Evolutionary conservation across 2,113 vertebrate species (phyloP), one percentile per base, ranked within the genome.

Genomic region (Odocoileus hemionus): DNA sequence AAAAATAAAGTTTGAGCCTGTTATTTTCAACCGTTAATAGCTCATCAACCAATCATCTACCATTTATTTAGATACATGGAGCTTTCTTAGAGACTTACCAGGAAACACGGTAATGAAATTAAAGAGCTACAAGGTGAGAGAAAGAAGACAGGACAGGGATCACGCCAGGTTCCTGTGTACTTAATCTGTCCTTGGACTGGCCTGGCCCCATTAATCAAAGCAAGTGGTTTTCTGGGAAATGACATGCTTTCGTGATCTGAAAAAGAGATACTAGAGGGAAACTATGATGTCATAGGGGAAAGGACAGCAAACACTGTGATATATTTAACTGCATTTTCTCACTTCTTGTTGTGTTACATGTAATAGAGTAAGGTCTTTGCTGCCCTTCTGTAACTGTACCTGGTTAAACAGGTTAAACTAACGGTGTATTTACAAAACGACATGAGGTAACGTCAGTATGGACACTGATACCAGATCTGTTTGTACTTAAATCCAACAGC

Each of bases 401-500:
- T 96, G 96, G 95, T 97, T 78, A 91, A 95, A 98, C 91, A 96
- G 55, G 86, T 97, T 96, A 67, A 90, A 92, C 61, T 23, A 52
- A 94, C 1, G 19, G 28, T 36, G 11, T 88, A 61, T 96, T 97
- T 89, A 94, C 61, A 91, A 89, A 94, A 70, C 0, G 9, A 83
- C 3, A 12, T 25, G 30, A 67, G 67, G 74, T 36, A 36, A 89
- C 54, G 86, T 85, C 67, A 58, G 79, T 26, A 76, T 21, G 64
- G 76, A 92, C 58, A 78, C n/a, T 1, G 10, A 78, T 83, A 64
- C 36, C 1, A 3, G 57, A 80, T 36, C 52, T 94, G 79, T 39
- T 33, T 78, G 50, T 21, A n/a, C 26, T 86, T 85, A 87, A 86
- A 39, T 89, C 85, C 45, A 93, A 45, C 83, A 17, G 15, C 36